phyloP scores from a whole-genome alignment of 2,888 invertebrate genomes.

The Nemotelus pantherinus region DNA sequence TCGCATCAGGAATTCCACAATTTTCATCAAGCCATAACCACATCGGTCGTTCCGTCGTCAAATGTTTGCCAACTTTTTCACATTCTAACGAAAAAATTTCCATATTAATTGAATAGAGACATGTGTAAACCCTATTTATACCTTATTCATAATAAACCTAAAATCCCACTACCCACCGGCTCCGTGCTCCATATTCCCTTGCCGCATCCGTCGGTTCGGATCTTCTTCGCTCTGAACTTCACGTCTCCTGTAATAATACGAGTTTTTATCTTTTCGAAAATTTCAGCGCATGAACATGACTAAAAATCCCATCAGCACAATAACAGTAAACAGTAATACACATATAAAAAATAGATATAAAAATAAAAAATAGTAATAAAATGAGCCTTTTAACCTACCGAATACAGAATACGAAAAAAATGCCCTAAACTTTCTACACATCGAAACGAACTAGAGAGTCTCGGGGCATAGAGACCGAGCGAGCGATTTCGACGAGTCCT shows the following conservation, averaged over 20 bases:
- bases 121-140: conserved; percentile 30
- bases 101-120: conserved; percentile 29
- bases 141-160: conserved; percentile 11
- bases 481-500: not conserved
- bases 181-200: not conserved
- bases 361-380: conserved; percentile 48
- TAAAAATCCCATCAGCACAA: conserved; percentile 43
- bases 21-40: not conserved
- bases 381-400: conserved; percentile 45
- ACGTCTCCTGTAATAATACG: conserved; percentile 43
- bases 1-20: not conserved
- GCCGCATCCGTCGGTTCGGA: not conserved
- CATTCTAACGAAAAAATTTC: conserved; percentile 11
- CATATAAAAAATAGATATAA: conserved; percentile 45
- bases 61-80: not conserved
- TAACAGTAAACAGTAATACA: conserved; percentile 37
- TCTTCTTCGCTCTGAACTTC: conserved; percentile 4
- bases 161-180: not conserved
- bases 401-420: conserved; percentile 37
- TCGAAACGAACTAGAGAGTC: conserved; percentile 30
- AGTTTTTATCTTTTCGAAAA: conserved; percentile 46
- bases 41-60: not conserved
- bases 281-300: conserved; percentile 50
- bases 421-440: conserved; percentile 42
- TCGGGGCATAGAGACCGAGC: not conserved